phyloP scores from a whole-genome alignment of 1,140 invertebrate genomes.

The Ectropis grisescens region DNA sequence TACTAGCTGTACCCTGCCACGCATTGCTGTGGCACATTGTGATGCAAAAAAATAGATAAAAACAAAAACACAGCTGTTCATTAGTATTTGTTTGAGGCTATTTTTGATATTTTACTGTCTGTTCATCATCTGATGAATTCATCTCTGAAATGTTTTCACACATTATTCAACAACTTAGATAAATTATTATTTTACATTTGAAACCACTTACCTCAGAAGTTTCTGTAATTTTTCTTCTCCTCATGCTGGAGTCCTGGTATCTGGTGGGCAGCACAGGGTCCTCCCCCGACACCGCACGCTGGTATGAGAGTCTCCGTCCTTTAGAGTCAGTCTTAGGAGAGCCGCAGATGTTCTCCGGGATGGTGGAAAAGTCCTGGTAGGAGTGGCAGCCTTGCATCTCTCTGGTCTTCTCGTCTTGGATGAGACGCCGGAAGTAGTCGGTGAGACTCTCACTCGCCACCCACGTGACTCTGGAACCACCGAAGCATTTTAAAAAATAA shows the following conservation, averaged over 20 bases:
- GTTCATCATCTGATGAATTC: too few species aligned
- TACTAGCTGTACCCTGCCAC: too few species aligned
- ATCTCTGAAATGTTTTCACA: too few species aligned
- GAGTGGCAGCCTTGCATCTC: conserved; percentile 35
- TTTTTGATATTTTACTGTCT: too few species aligned
- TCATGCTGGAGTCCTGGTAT: conserved; percentile 27
- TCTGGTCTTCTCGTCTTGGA: conserved; percentile 36
- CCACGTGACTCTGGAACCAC: conserved; percentile 54
- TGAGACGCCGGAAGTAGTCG: conserved; percentile 40
- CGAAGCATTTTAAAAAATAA: too few species aligned
- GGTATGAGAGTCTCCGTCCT: conserved; percentile 43
- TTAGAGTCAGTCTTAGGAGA: conserved; percentile 25
- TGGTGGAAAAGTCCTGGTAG: conserved; percentile 38
- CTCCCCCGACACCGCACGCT: conserved; percentile 51
- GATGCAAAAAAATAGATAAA: too few species aligned
- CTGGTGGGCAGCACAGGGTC: conserved; percentile 28
- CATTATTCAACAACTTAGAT: too few species aligned
- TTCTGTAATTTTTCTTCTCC: conserved; percentile 30
- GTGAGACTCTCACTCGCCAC: conserved; percentile 44
- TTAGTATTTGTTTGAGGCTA: too few species aligned
- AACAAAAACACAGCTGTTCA: too few species aligned
- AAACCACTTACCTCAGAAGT: conserved; percentile 41
- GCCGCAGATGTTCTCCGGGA: conserved; percentile 27
- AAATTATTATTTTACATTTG: too few species aligned
- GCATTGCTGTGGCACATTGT: too few species aligned